These are phyloP conservation scores for Urocolius indicus DNA, from an alignment of 2,113 vertebrate species.

Conservation along the genomic window DNA sequence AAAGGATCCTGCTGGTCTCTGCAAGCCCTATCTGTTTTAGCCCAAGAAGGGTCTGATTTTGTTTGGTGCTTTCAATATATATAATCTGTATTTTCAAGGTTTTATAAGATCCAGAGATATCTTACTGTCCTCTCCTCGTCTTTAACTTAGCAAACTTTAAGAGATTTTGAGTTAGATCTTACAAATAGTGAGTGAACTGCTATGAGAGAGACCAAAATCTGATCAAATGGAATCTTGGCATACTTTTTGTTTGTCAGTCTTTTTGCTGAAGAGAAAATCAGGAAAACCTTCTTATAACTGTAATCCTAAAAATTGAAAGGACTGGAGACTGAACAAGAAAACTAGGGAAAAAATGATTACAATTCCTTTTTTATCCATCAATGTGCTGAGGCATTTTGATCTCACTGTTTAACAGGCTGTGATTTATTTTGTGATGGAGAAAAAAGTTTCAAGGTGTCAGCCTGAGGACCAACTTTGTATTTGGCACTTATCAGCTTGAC, in stretches of 20 bases:
- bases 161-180: neutral
- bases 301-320: neutral
- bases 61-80: neutral
- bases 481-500: neutral
- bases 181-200: neutral
- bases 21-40: neutral
- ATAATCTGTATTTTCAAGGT: neutral
- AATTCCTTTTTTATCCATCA: neutral
- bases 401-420: neutral
- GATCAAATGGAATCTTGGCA: neutral
- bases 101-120: neutral
- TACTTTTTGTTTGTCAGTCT: neutral
- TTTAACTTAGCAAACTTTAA: neutral
- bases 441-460: neutral
- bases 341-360: neutral
- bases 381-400: neutral
- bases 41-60: neutral
- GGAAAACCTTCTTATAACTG: neutral
- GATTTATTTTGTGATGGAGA: neutral
- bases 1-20: neutral
- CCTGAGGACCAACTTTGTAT: neutral
- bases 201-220: neutral
- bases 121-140: neutral
- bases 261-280: neutral
- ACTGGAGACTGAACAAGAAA: neutral